Conservation (phyloP, 2,888 invertebrate species). For the Phortica magna region DNA sequence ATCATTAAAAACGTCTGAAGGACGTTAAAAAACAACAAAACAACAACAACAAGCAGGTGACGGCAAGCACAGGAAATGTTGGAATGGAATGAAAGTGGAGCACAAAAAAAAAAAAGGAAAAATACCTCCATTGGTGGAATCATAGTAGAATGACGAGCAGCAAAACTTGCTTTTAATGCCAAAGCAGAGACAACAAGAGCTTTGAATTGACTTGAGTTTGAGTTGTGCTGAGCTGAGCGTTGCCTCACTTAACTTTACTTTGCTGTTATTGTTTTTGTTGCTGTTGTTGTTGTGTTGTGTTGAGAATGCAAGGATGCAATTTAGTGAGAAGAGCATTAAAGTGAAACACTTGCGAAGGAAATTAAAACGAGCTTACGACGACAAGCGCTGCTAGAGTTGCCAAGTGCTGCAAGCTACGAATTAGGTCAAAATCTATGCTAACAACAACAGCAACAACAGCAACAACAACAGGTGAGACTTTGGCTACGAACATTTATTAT, state of each 20-base stretch:
- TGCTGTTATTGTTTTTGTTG: neutral
- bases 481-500: too few relatives aligned
- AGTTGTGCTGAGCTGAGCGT: neutral
- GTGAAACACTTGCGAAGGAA: conserved; percentile 57
- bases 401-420: conserved; percentile 7
- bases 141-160: neutral
- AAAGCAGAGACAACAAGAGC: neutral
- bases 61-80: conserved; percentile 22
- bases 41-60: neutral
- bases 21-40: conserved; percentile 40
- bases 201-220: neutral
- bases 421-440: conserved; percentile 26
- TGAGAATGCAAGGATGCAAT: conserved; percentile 58
- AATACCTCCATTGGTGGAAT: too few relatives aligned
- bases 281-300: neutral
- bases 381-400: neutral
- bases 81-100: conserved; percentile 20
- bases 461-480: neutral
- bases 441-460: conserved; percentile 6
- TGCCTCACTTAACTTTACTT: too few relatives aligned
- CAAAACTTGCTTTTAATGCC: neutral
- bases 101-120: neutral
- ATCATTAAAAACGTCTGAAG: conserved; percentile 65
- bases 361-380: conserved; percentile 58
- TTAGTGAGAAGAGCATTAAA: conserved; percentile 61